phyloP scores from a whole-genome alignment of 2,888 invertebrate genomes.

The Dorcus parallelipipedus region DNA sequence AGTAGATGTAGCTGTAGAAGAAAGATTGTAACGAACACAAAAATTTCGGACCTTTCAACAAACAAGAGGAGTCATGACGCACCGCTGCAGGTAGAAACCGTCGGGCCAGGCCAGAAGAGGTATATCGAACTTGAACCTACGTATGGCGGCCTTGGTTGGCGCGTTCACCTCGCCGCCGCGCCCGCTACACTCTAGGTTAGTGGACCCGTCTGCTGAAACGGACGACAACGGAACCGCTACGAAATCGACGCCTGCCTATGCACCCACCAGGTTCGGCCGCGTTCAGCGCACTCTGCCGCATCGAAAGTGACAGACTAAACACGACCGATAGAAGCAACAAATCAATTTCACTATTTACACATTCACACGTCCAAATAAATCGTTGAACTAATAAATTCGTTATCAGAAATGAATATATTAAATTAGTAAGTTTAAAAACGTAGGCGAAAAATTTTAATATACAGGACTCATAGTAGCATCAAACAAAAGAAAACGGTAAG shows the following conservation, averaged over 20 bases:
- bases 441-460: no score
- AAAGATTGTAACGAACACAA: no score
- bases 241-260: not conserved
- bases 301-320: constrained; percentile 2
- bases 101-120: constrained; percentile 30
- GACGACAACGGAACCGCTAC: constrained; percentile 14
- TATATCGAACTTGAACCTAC: constrained; percentile 36
- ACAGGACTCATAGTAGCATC: no score
- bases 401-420: no score
- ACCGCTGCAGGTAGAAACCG: constrained; percentile 25
- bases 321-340: not conserved
- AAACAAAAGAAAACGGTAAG: no score
- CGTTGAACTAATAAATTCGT: no score
- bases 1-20: no score
- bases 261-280: not conserved
- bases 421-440: no score
- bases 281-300: not conserved
- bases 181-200: constrained; percentile 43
- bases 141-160: constrained; percentile 54
- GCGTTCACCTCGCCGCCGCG: constrained; percentile 55
- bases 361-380: no score
- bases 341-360: not conserved
- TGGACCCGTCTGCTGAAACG: constrained; percentile 30
- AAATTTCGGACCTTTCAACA: not conserved
- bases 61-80: constrained; percentile 10